Base-by-base conservation (phyloP, 2,888 invertebrate species). In the Ennomos fuscantarius region DNA sequence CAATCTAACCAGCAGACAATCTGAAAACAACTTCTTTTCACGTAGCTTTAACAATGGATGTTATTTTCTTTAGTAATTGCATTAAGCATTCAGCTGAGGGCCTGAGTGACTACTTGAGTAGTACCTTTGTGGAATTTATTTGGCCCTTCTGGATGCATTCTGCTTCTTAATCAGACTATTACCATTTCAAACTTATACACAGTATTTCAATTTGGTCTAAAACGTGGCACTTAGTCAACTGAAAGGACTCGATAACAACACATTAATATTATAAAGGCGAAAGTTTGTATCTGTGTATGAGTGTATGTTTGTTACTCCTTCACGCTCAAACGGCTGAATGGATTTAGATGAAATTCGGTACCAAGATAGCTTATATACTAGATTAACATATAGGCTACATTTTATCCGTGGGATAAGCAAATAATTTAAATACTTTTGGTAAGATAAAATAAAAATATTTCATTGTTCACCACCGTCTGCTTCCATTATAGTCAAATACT, bases 141-240 rank as follows among this genome's bases (percentile, higher is more conserved):
- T 35, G 39, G 53, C 51, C 52, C 56, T 42, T 37, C 36, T 53
- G 43, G 40, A 59, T 59, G 57, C 60, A 60, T 53, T 55, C 65
- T 62, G 65, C 12, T 49, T 65, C 31, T 48, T 44, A 62, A 65
- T 45, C 55, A 62, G 55, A 39, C 13, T 34, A 59, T 62, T 62
- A 52, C 42, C 15, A 63, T 24, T 66, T 1, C 24, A 24, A 34
- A 11, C 9, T 24, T 2, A 44, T 44, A 59, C 49, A 58, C 35
- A 50, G 54, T 55, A 47, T 66, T 56, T 62, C 61, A 54, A 64
- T 61, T 63, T 52, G 34, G 37, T 52, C 48, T 51, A 31, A 62
- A 50, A 60, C 42, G 36, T 39, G 15, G 32, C 13, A 24, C 24
- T 24, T 12, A 13, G n/a, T 6, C 3, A 40, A 40, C 12, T 31